These are phyloP conservation scores for Catocala fraxini DNA, from an alignment of 2,888 invertebrate genomes.

Conservation along the genomic window DNA sequence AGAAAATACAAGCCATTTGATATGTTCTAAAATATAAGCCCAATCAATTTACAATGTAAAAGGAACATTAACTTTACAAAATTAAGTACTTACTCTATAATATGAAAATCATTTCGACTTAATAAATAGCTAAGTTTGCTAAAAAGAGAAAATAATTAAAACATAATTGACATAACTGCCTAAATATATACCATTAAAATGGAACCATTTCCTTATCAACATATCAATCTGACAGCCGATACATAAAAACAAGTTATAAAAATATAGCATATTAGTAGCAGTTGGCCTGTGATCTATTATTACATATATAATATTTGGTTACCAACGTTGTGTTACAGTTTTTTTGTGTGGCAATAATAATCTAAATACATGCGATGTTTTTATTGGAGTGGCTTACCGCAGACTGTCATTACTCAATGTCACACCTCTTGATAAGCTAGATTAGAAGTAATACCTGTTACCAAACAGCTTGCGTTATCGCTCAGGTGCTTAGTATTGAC, in stretches of 20 bases:
- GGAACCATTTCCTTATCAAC: conserved; percentile 10
- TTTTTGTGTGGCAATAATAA: background rate
- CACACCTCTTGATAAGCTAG: conserved; percentile 5
- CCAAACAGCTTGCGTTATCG: background rate
- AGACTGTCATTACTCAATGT: conserved; percentile 30
- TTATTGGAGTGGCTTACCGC: conserved; percentile 12
- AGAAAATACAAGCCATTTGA: no score
- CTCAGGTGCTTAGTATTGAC: conserved; percentile 16
- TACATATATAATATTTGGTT: conserved; percentile 2
- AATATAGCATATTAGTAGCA: background rate
- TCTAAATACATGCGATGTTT: conserved; percentile 4
- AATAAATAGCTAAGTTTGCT: no score
- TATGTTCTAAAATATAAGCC: no score
- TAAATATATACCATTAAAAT: conserved; percentile 9
- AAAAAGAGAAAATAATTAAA: no score
- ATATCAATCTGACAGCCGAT: conserved; percentile 1
- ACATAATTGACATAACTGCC: no score
- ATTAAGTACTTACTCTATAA: no score
- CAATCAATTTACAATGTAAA: no score
- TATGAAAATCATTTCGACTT: no score
- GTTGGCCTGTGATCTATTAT: background rate
- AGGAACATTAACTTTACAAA: no score
- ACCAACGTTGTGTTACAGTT: background rate
- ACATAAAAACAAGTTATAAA: conserved; percentile 1
- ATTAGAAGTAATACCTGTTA: background rate